Percentiles rank a stretch among this genome's conserved stretches.
phyloP scores from a whole-genome alignment of 2,113 vertebrate genomes.

The Pagrus major region DNA sequence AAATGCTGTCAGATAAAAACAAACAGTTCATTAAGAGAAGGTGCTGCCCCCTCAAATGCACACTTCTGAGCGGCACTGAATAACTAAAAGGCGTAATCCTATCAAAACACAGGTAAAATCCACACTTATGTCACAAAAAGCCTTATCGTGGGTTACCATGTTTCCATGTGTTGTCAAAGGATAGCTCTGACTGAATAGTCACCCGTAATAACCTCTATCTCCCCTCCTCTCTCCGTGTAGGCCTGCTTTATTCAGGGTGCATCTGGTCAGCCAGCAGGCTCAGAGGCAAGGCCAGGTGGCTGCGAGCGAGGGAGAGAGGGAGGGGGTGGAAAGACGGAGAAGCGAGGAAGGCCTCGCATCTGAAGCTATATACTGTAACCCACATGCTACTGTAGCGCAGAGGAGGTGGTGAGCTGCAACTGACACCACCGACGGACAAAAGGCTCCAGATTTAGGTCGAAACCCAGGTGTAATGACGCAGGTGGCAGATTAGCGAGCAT shows the following conservation, averaged over 20 bases:
- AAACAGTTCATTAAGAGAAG: conserved; percentile 40
- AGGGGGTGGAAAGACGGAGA: conserved; percentile 47
- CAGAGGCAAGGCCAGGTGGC: conserved; percentile 79
- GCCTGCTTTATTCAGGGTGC: conserved; percentile 77
- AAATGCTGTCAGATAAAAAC: conserved; percentile 34
- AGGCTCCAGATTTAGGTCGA: conserved; percentile 19
- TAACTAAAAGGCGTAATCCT: neutral
- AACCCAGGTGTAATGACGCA: conserved; percentile 35
- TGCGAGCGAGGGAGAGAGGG: conserved; percentile 32
- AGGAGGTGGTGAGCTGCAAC: conserved; percentile 23
- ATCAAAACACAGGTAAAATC: neutral
- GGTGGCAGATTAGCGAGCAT: conserved; percentile 13
- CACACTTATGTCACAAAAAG: neutral
- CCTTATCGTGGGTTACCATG: neutral
- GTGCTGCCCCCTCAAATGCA: neutral
- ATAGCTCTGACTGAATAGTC: conserved; percentile 50
- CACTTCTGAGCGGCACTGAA: neutral
- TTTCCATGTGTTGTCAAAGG: conserved; percentile 30
- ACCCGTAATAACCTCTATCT: conserved; percentile 60
- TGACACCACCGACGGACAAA: conserved; percentile 27
- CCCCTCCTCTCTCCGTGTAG: conserved; percentile 43
- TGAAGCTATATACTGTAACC: conserved; percentile 53
- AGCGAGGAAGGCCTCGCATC: conserved; percentile 55
- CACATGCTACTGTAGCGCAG: conserved; percentile 40
- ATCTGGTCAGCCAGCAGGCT: conserved; percentile 84